Conservation (phyloP, 2,888 invertebrate species). For the Drosophila birchii region DNA sequence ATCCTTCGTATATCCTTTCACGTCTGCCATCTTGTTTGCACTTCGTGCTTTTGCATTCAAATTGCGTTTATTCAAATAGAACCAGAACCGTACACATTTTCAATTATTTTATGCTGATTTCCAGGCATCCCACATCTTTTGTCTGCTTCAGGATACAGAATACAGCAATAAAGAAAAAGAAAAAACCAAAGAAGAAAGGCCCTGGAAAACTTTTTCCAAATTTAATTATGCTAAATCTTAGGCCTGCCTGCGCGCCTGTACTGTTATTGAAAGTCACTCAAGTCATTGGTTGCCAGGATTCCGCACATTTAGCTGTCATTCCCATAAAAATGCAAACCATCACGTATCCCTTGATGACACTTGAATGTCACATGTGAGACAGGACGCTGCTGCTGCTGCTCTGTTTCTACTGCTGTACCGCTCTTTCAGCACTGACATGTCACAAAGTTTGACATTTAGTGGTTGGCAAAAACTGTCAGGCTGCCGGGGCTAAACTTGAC, state of each 20-base stretch:
- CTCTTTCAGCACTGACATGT: constrained; percentile 48
- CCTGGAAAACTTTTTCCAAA: constrained; percentile 51
- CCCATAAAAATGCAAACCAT: constrained; percentile 78
- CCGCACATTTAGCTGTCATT: constrained; percentile 67
- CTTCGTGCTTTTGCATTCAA: constrained; percentile 79
- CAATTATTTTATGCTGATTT: constrained; percentile 78
- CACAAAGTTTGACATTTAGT: constrained; percentile 80
- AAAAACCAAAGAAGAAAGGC: constrained; percentile 1
- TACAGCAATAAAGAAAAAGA: constrained; percentile 11
- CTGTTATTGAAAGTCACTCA: constrained; percentile 65
- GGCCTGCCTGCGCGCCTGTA: constrained; percentile 25
- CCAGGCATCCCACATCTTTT: constrained; percentile 66
- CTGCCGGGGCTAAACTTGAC: constrained; percentile 64
- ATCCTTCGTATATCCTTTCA: constrained; percentile 41
- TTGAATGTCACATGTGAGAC: constrained; percentile 77
- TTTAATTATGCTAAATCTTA: constrained; percentile 77
- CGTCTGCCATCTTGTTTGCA: constrained; percentile 70
- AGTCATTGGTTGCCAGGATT: constrained; percentile 55
- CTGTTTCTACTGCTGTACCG: constrained; percentile 31
- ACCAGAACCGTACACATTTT: constrained; percentile 70
- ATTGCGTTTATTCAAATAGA: constrained; percentile 79
- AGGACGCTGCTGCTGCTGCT: constrained; percentile 28
- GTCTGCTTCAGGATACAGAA: constrained; percentile 50
- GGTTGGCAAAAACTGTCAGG: constrained; percentile 80
- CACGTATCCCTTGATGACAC: constrained; percentile 73